Conservation (phyloP, 2,797 vertebrate species). For the Anguilla anguilla region DNA sequence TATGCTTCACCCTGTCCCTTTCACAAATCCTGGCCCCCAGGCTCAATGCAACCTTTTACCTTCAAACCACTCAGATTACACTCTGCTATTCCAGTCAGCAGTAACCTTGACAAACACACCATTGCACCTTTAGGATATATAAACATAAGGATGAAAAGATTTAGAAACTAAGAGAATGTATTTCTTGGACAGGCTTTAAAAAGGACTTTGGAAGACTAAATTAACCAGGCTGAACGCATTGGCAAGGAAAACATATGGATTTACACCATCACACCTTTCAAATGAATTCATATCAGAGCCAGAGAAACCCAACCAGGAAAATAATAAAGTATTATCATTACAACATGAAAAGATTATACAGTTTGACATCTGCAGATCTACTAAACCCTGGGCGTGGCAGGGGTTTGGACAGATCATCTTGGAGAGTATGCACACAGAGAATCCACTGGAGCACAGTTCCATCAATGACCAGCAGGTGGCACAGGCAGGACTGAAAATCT, state of each 20-base stretch:
- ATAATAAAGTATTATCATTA: conserved; percentile 26
- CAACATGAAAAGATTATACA: conserved; percentile 44
- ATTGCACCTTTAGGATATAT: not conserved
- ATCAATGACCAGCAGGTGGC: conserved; percentile 62
- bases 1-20: conserved; percentile 21
- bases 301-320: not conserved
- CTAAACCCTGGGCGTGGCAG: conserved; percentile 44
- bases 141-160: not conserved
- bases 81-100: conserved; percentile 30
- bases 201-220: not conserved
- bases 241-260: not conserved
- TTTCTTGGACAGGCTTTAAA: not conserved
- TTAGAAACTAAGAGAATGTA: not conserved
- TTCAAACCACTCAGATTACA: conserved; percentile 48
- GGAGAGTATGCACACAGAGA: conserved; percentile 56
- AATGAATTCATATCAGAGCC: not conserved
- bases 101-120: not conserved
- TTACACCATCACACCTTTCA: not conserved
- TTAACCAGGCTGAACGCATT: not conserved
- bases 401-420: conserved; percentile 41
- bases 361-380: conserved; percentile 51
- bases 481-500: conserved; percentile 44
- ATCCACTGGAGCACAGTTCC: conserved; percentile 48
- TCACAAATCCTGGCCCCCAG: conserved; percentile 31
- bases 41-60: conserved; percentile 49